phyloP scores from a whole-genome alignment of 1,140 invertebrate genomes.

The Drosophila lowei region DNA sequence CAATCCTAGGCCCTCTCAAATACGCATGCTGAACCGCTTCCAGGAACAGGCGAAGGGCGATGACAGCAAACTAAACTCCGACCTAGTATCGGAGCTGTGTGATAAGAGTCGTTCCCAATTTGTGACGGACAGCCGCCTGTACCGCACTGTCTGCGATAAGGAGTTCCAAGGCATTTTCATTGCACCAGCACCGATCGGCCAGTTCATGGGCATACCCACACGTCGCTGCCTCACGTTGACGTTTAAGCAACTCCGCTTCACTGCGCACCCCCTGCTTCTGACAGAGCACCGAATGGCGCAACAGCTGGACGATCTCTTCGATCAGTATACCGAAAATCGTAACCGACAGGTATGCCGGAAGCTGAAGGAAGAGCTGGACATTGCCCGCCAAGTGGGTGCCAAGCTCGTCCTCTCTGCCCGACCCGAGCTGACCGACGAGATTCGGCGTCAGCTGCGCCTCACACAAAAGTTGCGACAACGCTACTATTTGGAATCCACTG shows the following conservation, averaged over 20 bases:
- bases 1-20: constrained; percentile 15
- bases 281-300: constrained; percentile 83
- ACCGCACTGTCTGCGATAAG: constrained; percentile 47
- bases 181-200: constrained; percentile 21
- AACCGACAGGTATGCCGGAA: constrained; percentile 59
- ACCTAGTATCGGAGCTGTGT: constrained; percentile 36
- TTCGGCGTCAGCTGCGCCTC: constrained; percentile 56
- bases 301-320: constrained; percentile 73
- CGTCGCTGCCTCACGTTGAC: constrained; percentile 79
- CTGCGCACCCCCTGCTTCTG: constrained; percentile 79
- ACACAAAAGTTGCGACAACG: constrained; percentile 73
- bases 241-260: constrained; percentile 81
- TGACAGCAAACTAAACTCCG: constrained; percentile 24
- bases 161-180: constrained; percentile 69
- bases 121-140: constrained; percentile 39
- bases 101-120: constrained; percentile 8
- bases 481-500: constrained; percentile 75
- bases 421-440: constrained; percentile 26
- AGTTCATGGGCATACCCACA: constrained; percentile 53
- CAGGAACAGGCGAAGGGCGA: constrained; percentile 47
- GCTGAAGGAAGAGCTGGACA: constrained; percentile 73
- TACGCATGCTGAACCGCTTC: constrained; percentile 71
- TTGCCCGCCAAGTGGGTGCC: constrained; percentile 68
- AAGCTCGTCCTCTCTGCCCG: constrained; percentile 44
- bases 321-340: constrained; percentile 69